Evolutionary conservation across 2,888 invertebrate species (phyloP).

Genomic region (Drosophila siamana): DNA sequence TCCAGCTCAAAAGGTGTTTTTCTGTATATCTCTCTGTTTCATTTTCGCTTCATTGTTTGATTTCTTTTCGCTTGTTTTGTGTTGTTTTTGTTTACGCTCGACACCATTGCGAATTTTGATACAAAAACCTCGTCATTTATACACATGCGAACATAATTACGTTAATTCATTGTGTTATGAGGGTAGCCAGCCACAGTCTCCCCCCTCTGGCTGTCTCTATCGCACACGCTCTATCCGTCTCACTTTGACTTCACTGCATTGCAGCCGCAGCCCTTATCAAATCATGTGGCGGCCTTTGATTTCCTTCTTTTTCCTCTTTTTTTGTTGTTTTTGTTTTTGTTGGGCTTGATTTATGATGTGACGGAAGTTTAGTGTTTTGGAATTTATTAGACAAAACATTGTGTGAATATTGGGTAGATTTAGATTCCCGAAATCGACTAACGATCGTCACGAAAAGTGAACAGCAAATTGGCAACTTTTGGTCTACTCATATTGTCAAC

Average conservation of each 20-base stretch:
- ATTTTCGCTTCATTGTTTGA: conserved; percentile 72
- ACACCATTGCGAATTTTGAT: conserved; percentile 73
- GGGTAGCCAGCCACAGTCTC: conserved; percentile 46
- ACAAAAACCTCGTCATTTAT: conserved; percentile 67
- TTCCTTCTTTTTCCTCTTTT: conserved; percentile 25
- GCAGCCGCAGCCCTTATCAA: conserved; percentile 58
- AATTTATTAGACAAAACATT: conserved; percentile 78
- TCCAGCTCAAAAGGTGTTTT: conserved; percentile 70
- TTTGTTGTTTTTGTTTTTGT: conserved; percentile 25
- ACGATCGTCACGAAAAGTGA: conserved; percentile 38
- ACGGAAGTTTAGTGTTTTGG: conserved; percentile 76
- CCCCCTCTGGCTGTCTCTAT: neutral
- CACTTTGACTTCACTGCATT: conserved; percentile 3
- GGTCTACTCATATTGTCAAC: neutral
- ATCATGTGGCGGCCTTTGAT: conserved; percentile 50
- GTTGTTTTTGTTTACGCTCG: conserved; percentile 74
- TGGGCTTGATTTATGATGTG: conserved; percentile 72
- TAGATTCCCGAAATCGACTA: conserved; percentile 47
- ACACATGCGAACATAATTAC: conserved; percentile 77
- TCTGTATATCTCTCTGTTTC: conserved; percentile 43
- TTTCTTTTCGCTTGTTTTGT: conserved; percentile 55
- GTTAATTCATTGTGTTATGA: conserved; percentile 71
- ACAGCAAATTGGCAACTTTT: conserved; percentile 51
- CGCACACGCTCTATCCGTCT: neutral
- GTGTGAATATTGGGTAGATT: conserved; percentile 33